Evolutionary conservation across 2,888 invertebrate genomes (phyloP), one percentile per base, ranked within the genome.

Genomic region (Acheta domesticus): DNA sequence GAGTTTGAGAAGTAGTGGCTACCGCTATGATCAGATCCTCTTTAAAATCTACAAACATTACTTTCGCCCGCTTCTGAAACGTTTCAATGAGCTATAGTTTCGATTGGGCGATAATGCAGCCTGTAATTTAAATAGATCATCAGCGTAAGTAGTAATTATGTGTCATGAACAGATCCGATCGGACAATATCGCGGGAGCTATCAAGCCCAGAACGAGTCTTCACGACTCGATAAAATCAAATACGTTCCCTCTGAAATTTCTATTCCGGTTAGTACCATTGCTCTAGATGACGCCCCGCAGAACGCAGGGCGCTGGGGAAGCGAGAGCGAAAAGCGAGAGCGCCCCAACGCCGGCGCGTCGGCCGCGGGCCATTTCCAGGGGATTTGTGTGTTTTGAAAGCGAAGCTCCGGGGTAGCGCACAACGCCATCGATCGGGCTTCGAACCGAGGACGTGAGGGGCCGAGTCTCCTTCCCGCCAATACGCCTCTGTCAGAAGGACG

Each of bases 91-190:
- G 62, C 62, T 62, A 62, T 62, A 62, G 62, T 62, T 62, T 62
- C 62, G 14, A 62, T n/a, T 62, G 62, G 62, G 62, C 14, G 62
- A 62, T 62, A 19, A 14, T n/a, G 62, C 14, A n/a, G 16, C 62
- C 62, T 62, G 62, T 62, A 62, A 62, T 62, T 62, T 62, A 62
- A 62, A 62, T 62, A 62, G 62, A 62, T 62, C 62, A 62, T 62
- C n/a, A 62, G n/a, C n/a, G 62, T 14, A 62, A 62, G 62, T 62
- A 62, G 62, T 62, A 62, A 62, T 62, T 62, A 62, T 62, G 62
- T 62, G 62, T 62, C 62, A 62, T 62, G 62, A 62, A 62, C 62
- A 62, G 62, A 62, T 62, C 14, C n/a, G 62, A 62, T 62, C 62
- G n/a, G 62, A 62, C 62, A 62, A n/a, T 62, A 62, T 62, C 62